A percentile compares a stretch with the other conserved stretches of the same genome.
phyloP scores from a whole-genome alignment of 2,888 invertebrate species.

The Eutolmus rufibarbis region DNA sequence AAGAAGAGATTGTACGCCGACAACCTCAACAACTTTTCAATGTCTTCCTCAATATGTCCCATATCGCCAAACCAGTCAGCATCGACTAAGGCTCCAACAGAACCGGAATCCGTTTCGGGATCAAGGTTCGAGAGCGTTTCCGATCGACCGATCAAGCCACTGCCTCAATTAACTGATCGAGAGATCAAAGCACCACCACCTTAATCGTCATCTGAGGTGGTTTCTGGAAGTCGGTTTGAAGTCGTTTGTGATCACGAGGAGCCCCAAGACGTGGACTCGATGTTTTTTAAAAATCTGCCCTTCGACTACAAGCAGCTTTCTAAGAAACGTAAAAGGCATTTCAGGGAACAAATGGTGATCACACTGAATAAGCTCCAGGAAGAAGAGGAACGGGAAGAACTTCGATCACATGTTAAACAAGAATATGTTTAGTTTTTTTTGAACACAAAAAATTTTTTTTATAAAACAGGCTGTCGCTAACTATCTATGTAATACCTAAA shows the following conservation, averaged over 20 bases:
- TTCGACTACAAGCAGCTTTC: not conserved
- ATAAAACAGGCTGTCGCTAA: not conserved
- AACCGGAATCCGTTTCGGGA: not conserved
- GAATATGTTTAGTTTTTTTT: not conserved
- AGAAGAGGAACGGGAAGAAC: not conserved
- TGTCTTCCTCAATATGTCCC: not conserved
- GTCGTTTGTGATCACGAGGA: not conserved
- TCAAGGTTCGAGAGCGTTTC: not conserved
- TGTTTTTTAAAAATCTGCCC: not conserved
- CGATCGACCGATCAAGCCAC: not conserved
- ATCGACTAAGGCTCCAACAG: not conserved
- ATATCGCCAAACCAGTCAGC: not conserved
- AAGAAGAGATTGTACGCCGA: not conserved
- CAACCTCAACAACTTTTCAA: not conserved
- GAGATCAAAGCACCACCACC: not conserved
- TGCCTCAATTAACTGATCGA: not conserved
- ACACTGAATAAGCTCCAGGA: not conserved
- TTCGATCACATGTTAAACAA: not conserved
- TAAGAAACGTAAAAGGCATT: not conserved
- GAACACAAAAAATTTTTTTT: not conserved
- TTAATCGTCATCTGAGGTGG: not conserved
- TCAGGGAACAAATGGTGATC: not conserved
- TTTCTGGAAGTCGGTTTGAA: not conserved
- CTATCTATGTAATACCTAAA: not conserved
- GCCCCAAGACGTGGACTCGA: not conserved